Evolutionary conservation across 2,113 vertebrate genomes (phyloP).

Genomic region (Phocoena sinus): DNA sequence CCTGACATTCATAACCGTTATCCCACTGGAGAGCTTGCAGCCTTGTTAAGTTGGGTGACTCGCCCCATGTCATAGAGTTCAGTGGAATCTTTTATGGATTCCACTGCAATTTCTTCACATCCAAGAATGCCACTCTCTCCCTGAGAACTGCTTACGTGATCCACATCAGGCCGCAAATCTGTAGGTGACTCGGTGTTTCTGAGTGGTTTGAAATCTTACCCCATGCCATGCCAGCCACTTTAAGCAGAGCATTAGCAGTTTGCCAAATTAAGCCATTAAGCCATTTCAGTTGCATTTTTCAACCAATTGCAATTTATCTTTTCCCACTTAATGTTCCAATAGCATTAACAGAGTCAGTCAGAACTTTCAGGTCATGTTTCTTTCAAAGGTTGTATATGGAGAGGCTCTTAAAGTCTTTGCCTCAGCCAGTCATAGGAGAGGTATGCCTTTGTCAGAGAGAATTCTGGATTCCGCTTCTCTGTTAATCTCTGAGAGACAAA

Average conservation of each 20-base stretch:
- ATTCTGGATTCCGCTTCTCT: not conserved
- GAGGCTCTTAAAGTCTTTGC: not conserved
- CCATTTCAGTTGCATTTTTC: not conserved
- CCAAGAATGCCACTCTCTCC: not conserved
- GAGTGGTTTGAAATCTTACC: not conserved
- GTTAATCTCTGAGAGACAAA: constrained; percentile 1
- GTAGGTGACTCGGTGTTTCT: not conserved
- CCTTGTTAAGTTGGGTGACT: not conserved
- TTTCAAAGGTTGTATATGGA: not conserved
- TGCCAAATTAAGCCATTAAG: not conserved
- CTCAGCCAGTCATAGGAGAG: not conserved
- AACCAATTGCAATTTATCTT: not conserved
- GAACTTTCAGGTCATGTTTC: not conserved
- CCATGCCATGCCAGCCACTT: not conserved
- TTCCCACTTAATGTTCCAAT: not conserved
- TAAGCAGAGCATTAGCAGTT: not conserved
- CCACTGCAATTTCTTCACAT: not conserved
- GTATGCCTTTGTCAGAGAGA: not conserved
- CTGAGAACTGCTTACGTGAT: not conserved
- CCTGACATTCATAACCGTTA: not conserved
- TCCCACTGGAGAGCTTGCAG: not conserved
- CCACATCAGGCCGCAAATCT: not conserved
- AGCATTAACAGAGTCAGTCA: not conserved
- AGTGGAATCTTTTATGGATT: not conserved
- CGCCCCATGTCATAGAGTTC: not conserved